Evolutionary conservation across 2,113 vertebrate species (phyloP).

Genomic region (Orcinus orca): DNA sequence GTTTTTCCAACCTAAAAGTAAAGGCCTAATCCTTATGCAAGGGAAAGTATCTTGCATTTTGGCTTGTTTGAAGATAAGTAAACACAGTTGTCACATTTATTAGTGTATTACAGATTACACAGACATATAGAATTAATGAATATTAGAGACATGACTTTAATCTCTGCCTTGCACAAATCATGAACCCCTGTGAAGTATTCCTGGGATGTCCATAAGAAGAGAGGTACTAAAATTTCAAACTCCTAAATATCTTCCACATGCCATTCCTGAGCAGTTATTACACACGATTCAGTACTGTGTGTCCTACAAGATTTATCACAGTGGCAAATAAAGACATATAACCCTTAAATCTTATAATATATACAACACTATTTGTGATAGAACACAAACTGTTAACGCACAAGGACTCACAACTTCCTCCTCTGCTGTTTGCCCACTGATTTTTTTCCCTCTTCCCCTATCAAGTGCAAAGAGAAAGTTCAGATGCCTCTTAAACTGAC

Average conservation of each 20-base stretch:
- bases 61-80: not conserved
- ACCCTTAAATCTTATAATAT: not conserved
- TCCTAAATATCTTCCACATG: not conserved
- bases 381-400: not conserved
- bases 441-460: not conserved
- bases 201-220: not conserved
- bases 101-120: not conserved
- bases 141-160: not conserved
- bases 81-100: not conserved
- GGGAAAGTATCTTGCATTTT: not conserved
- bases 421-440: not conserved
- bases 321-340: not conserved
- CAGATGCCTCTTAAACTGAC: not conserved
- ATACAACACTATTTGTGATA: not conserved
- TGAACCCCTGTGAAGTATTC: not conserved
- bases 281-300: not conserved
- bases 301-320: not conserved
- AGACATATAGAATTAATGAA: not conserved
- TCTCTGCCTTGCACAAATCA: not conserved
- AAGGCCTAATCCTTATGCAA: not conserved
- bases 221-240: not conserved
- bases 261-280: not conserved
- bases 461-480: not conserved
- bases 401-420: not conserved
- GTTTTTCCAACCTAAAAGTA: not conserved